Base-by-base conservation (phyloP, 1,140 invertebrate genomes). In the Drosophila rhopaloa region DNA sequence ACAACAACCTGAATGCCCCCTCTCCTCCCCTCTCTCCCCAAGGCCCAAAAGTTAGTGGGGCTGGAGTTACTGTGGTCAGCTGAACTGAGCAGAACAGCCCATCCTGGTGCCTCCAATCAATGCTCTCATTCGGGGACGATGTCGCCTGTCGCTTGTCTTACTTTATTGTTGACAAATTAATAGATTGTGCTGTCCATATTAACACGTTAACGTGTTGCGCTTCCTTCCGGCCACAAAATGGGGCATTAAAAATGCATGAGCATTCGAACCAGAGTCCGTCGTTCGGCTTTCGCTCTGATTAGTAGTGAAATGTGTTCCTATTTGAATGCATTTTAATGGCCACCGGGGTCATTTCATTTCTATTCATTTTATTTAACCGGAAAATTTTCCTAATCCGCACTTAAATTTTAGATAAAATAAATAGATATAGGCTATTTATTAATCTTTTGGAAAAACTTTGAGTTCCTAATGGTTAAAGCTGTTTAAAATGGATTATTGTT, bases 81-180 rank as follows among this genome's bases (percentile, higher is more conserved):
- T 19, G 37, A 38, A 38, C 37, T 2, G 37, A 9, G 5, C 43
- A 10, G n/a, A 50, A 5, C 29, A 10, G 47, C 38, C 71, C 62
- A 72, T 67, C 63, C 57, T 50, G 60, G 37, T 66, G 29, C 13
- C 48, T 48, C 73, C 61, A 76, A 77, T 77, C 75, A 77, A 55
- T 77, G 63, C 65, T 76, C 62, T 51, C 70, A 73, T 76, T 66
- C 74, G 70, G 65, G 60, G 38, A 53, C 65, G 61, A 68, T 76
- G 60, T 73, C 73, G 62, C 55, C 46, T 56, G 81, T 71, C 63
- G 72, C 11, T 57, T 76, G 77, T 85, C 77, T 60, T 66, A 76
- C 78, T 88, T 88, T 89, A 88, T 88, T 88, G 84, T 84, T 88
- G 84, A 88, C 84, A 88, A 88, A 88, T 88, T 88, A 88, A 88